Evolutionary conservation across 1,140 invertebrate genomes (phyloP), one percentile per base, ranked within the genome.

Genomic region (Tetramorium parvispinum): DNA sequence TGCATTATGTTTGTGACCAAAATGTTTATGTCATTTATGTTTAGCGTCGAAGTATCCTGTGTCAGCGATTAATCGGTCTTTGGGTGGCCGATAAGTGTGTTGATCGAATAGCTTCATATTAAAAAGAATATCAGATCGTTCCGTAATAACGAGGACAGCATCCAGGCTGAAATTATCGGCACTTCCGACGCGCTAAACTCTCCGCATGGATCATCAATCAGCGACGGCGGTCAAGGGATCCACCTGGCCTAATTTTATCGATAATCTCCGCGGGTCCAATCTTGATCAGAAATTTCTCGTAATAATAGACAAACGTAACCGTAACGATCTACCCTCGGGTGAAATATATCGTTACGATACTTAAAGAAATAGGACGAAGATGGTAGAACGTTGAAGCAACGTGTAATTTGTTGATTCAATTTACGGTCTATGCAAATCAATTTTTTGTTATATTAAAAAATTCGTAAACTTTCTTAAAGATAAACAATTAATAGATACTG

Each of bases 181-280:
- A 91, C 90, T 91, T 91, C 63, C 83, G 21, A 87, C 86, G 91
- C 89, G 91, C 85, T 92, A 92, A 92, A 92, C 76, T 91, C 81
- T 76, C 63, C 70, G 68, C 63, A 21, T 16, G 61, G 63, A 59
- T 68, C 87, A 92, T 92, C 88, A 73, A 92, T 92, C 91, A 90
- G 81, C 68, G 53, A 66, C 53, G 82, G 76, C 79, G 83, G 76
- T 32, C 59, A 43, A 32, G 49, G 53, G 78, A 55, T 83, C 76
- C 91, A 92, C 88, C 91, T 92, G 91, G 91, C 86, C 79, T 76
- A 78, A 83, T 82, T 90, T 86, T 90, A 91, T 92, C 89, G 88
- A 82, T 85, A 53, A 91, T 91, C 87, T 89, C 55, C 18, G 49
- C 43, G 55, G 32, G 18, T 63, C 65, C 65, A 75, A 81, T 86